Base-by-base conservation (phyloP, 1,140 invertebrate genomes). In the Ceratina australensis region DNA sequence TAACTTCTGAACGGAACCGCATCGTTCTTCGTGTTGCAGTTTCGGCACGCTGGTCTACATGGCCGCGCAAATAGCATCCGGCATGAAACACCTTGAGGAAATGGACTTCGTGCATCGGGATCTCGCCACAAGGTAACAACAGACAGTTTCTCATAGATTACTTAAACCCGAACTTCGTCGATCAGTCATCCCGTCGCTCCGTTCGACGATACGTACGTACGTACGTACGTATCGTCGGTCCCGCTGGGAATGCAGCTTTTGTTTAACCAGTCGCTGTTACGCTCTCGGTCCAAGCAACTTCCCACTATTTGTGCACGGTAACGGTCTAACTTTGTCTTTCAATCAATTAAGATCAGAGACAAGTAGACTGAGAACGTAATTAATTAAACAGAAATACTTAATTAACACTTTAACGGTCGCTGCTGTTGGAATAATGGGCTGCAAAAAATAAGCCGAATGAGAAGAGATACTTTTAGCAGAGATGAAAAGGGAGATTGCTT, bases 1-100 rank as follows among this genome's bases (percentile, higher is more conserved):
- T 42, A 84, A 84, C 68, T 84, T 80, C 59, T 73, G 63, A 65
- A 77, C 59, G 77, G 59, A 84, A 80, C 77, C 72, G 26, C 24
- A 16, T 52, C 33, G 78, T 83, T 84, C 86, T 82, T 88, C 75
- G 52, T 89, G 86, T 89, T 93, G 50, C 92, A 96, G 94, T 87
- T 94, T 94, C 85, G 93, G 94, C 65, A 94, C 94, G 82, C 91
- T 95, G 80, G 92, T 95, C 81, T 94, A 94, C 87, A 95, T 96
- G 91, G 94, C 94, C 54, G 93, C 94, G 78, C 95, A 96, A 92
- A 96, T 98, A 83, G 95, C 97, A 12, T 96, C 96, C 16, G 97
- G 97, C 22, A 98, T 98, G 97, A 94, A 95, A 86, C 96, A 96
- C 90, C 92, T 97, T 75, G 96, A 97, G 89, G 94, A 95, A 67